These are phyloP conservation scores for Sternarchorhynchus goeldii DNA, from an alignment of 2,797 vertebrate genomes.

Conservation along the genomic window DNA sequence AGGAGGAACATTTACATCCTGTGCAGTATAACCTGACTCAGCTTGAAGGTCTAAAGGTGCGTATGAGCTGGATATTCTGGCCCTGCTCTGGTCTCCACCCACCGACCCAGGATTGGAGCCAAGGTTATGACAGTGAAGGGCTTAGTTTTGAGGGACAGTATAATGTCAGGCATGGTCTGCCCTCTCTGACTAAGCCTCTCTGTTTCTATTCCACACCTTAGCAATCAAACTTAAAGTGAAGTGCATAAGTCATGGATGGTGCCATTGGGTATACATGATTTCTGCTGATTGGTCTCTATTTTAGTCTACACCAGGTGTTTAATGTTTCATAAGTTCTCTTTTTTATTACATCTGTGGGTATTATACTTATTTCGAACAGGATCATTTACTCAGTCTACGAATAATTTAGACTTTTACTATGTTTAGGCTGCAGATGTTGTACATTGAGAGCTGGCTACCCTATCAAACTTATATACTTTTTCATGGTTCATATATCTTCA, in stretches of 20 bases:
- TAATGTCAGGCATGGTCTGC: conserved; percentile 56
- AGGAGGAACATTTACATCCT: conserved; percentile 35
- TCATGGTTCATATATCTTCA: neutral
- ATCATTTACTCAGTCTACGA: neutral
- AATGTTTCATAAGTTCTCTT: neutral
- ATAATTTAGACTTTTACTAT: neutral
- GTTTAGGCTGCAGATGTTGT: neutral
- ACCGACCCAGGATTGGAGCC: conserved; percentile 61
- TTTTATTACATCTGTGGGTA: neutral
- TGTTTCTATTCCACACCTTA: conserved; percentile 47
- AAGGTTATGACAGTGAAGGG: conserved; percentile 52
- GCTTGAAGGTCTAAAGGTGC: conserved; percentile 70
- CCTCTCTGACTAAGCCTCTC: conserved; percentile 44
- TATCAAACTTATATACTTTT: neutral
- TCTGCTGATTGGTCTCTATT: conserved; percentile 21
- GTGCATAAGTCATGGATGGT: conserved; percentile 35
- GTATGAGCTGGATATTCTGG: conserved; percentile 70
- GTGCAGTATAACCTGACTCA: conserved; percentile 45
- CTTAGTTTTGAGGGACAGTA: conserved; percentile 50
- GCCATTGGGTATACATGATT: conserved; percentile 18
- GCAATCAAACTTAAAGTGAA: conserved; percentile 29
- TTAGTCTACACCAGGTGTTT: neutral
- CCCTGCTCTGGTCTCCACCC: conserved; percentile 58
- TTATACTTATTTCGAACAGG: neutral
- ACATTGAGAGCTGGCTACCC: neutral